These are phyloP conservation scores for Falco naumanni DNA, from an alignment of 2,797 vertebrate genomes.

Conservation along the genomic window DNA sequence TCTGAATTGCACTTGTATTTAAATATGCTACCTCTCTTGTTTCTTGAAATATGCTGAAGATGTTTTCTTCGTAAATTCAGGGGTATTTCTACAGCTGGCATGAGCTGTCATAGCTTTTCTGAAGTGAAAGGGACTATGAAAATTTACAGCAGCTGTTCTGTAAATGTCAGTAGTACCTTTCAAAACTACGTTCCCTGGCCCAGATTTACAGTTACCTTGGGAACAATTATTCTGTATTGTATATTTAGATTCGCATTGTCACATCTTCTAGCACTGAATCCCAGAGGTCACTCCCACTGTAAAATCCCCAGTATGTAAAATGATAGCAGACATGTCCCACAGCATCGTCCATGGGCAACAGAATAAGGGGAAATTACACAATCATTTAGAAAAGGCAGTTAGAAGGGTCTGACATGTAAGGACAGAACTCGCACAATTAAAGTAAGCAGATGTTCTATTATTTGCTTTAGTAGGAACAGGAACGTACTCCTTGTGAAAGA, in stretches of 20 bases:
- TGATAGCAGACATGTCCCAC: neutral
- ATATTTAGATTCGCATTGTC: neutral
- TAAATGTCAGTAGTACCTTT: neutral
- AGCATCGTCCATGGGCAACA: neutral
- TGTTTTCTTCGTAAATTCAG: neutral
- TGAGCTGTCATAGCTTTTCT: neutral
- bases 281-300: neutral
- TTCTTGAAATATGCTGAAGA: neutral
- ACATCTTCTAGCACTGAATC: neutral
- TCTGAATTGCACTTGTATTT: neutral
- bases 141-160: neutral
- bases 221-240: neutral
- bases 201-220: conserved; percentile 21
- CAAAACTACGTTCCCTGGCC: neutral
- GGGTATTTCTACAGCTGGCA: neutral
- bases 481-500: neutral
- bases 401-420: neutral
- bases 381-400: neutral
- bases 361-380: neutral
- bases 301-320: neutral
- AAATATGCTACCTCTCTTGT: neutral
- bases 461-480: neutral
- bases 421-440: neutral
- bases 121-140: neutral
- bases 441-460: neutral